Evolutionary conservation across 92 coral and sea anemone genomes (phyloP), one percentile per base, ranked within the genome.

Genomic region (Diadumene lineata): DNA sequence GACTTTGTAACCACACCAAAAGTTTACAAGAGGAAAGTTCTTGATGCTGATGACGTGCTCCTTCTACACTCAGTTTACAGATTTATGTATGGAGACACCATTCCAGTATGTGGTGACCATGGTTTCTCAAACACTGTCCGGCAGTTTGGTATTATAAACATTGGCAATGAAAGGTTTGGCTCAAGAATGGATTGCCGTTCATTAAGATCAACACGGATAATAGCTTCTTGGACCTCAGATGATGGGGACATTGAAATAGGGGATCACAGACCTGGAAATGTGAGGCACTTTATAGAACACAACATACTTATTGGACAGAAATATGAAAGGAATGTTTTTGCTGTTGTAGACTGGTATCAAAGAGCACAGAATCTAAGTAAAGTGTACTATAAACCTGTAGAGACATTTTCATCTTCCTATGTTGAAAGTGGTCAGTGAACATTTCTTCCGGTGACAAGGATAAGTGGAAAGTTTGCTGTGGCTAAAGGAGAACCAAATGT

Each of bases 151-250:
- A 16, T 13, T 24, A 19, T 66, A 1, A 17, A 16, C 11, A 66
- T 66, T 18, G 71, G 71, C 9, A 38, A 66, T 11, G 71, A 66
- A 66, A 66, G 53, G 53, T 82, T 67, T 82, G 87, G 87, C 0
- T 82, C 87, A 10, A 66, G 38, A 24, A 27, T 83, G 70, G 86
- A 65, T 24, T 74, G 81, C 57, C 70, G 85, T 1, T 56, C 66
- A 34, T 43, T 74, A 21, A 48, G 86, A 34, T 74, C 81, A 43
- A 76, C 81, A 10, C 23, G 86, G 27, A 58, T 74, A 13, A 60
- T 82, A 19, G 81, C 87, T 1, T 66, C 81, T 27, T 82, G 87
- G 87, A 32, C 72, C 10, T 60, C 30, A 22, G 70, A 43, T n/a
- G 66, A 69, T 67, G 82, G 82, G 18, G 30, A 33, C 25, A 68